Percentiles rank a stretch among this genome's conserved stretches.
Evolutionary conservation across 2,797 vertebrate genomes (phyloP).

Genomic region (Phataginus tetradactyla): DNA sequence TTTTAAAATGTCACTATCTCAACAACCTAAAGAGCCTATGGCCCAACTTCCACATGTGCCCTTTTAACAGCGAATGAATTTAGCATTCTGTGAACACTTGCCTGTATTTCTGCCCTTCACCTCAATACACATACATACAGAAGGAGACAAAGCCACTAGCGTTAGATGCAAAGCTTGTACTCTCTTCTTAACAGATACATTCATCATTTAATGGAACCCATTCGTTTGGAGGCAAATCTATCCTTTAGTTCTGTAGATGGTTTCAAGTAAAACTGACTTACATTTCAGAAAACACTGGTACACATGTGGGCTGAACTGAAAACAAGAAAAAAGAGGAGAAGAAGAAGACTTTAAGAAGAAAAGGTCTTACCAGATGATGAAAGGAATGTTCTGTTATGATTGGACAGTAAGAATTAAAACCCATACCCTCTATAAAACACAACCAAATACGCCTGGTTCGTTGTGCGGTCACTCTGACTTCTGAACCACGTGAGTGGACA

Average conservation of each 20-base stretch:
- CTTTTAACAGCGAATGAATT: constrained; percentile 5
- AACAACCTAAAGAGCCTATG: not conserved
- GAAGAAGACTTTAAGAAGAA: not conserved
- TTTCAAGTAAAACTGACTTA: not conserved
- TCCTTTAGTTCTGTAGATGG: constrained; percentile 52
- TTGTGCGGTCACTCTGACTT: not conserved
- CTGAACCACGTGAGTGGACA: not conserved
- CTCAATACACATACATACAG: not conserved
- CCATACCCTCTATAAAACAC: not conserved
- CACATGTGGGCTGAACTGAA: not conserved
- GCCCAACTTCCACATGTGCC: not conserved
- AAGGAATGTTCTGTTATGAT: not conserved
- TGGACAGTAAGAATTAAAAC: not conserved
- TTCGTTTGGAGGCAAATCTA: constrained; percentile 43
- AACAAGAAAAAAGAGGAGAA: not conserved
- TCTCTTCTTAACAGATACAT: not conserved
- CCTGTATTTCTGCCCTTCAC: not conserved
- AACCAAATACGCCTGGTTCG: not conserved
- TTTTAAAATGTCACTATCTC: constrained; percentile 34
- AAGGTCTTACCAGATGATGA: not conserved
- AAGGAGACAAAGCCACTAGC: not conserved
- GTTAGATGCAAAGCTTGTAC: not conserved
- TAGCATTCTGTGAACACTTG: not conserved
- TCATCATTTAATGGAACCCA: not conserved
- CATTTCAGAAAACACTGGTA: constrained; percentile 11